A percentile compares a stretch with the other conserved stretches of the same genome.
These are phyloP conservation scores for Oryctes rhinoceros DNA, from an alignment of 1,140 invertebrate species.

Conservation along the genomic window DNA sequence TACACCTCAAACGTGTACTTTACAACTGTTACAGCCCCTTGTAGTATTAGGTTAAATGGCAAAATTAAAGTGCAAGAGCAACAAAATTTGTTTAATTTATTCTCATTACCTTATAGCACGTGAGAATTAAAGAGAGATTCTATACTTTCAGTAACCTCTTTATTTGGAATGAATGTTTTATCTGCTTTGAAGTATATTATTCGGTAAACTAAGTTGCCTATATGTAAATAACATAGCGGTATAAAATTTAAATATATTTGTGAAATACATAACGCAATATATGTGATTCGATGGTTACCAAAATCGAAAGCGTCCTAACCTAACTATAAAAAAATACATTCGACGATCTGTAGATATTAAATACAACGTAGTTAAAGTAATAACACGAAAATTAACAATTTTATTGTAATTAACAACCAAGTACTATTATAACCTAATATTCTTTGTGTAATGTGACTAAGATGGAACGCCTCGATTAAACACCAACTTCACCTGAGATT, in stretches of 20 bases:
- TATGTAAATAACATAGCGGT: not conserved
- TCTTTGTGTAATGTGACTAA: too few species aligned
- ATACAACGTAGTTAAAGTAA: too few species aligned
- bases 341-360: too few species aligned
- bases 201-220: conserved; percentile 12
- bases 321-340: too few species aligned
- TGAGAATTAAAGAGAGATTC: not conserved
- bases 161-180: not conserved
- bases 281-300: too few species aligned
- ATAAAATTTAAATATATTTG: not conserved
- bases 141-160: conserved; percentile 25
- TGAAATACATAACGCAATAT: too few species aligned
- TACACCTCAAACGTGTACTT: not conserved
- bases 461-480: too few species aligned
- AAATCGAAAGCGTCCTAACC: too few species aligned
- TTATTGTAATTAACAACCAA: too few species aligned
- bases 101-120: not conserved
- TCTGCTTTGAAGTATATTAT: not conserved
- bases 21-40: not conserved
- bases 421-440: too few species aligned
- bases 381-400: too few species aligned
- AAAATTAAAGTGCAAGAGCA: not conserved
- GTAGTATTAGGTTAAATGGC: not conserved
- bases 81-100: not conserved
- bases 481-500: too few species aligned